phyloP scores from a whole-genome alignment of 2,797 vertebrate genomes.

The Acropternis orthonyx region DNA sequence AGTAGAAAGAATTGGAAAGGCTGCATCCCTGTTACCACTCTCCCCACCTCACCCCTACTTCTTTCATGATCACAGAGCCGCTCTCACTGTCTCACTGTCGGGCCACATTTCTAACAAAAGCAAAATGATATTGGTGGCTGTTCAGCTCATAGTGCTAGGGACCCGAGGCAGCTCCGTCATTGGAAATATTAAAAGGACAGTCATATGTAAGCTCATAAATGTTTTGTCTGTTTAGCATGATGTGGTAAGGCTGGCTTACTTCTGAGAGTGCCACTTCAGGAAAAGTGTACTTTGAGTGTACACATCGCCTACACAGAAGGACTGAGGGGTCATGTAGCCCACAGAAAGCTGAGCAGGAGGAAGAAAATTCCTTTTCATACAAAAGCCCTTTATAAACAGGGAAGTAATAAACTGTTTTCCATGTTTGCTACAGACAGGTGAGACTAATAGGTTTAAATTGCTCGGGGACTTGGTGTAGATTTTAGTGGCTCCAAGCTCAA shows the following conservation, averaged over 20 bases:
- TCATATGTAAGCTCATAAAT: neutral
- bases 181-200: neutral
- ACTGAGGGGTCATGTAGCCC: neutral
- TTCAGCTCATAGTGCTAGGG: neutral
- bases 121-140: neutral
- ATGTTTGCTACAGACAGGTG: neutral
- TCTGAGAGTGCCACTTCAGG: neutral
- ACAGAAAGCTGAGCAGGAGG: neutral
- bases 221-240: neutral
- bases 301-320: neutral
- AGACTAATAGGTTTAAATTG: neutral
- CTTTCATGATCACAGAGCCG: neutral
- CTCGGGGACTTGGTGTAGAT: neutral
- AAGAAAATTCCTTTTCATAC: neutral
- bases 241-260: neutral
- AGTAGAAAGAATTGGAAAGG: neutral
- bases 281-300: neutral
- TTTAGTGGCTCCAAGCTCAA: neutral
- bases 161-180: neutral
- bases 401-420: neutral
- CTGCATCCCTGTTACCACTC: neutral
- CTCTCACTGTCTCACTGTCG: fast-evolving
- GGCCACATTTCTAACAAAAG: neutral
- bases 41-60: neutral
- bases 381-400: neutral